Evolutionary conservation across 2,113 vertebrate genomes (phyloP).

Genomic region (Nothobranchius kuhntae): DNA sequence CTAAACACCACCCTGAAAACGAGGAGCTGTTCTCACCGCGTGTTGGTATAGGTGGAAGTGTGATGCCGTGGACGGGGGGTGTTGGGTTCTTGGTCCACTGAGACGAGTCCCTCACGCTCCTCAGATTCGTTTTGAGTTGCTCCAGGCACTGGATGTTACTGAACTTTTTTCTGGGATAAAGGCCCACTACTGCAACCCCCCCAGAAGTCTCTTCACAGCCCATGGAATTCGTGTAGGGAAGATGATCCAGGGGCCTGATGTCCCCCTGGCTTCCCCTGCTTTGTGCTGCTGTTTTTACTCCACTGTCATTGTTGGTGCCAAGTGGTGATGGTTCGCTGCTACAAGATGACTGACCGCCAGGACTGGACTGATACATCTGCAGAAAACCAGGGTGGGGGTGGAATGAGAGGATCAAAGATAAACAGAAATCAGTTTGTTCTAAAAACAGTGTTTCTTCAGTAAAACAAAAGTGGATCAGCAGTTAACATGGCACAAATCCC

Average conservation of each 20-base stretch:
- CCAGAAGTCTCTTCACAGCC: slow-evolving; percentile 73
- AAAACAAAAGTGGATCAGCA: slow-evolving; percentile 38
- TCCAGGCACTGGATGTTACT: slow-evolving; percentile 72
- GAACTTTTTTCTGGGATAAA: slow-evolving; percentile 55
- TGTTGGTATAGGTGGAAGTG: slow-evolving; percentile 86
- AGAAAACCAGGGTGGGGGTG: no score
- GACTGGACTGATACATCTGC: slow-evolving; percentile 97
- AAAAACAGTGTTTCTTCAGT: slow-evolving; percentile 25
- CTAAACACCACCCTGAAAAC: no score
- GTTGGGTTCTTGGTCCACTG: slow-evolving; percentile 81
- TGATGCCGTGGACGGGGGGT: slow-evolving; percentile 80
- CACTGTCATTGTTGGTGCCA: slow-evolving; percentile 93
- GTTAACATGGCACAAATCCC: slow-evolving; percentile 22
- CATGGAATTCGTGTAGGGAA: slow-evolving; percentile 83
- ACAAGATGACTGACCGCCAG: slow-evolving; percentile 97
- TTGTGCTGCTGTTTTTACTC: slow-evolving; percentile 78
- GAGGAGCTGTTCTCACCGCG: slow-evolving; percentile 78
- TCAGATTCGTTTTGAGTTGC: slow-evolving; percentile 90
- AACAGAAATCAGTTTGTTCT: slow-evolving; percentile 18
- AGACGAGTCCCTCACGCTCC: slow-evolving; percentile 89
- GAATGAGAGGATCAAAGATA: no score
- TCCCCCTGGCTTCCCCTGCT: slow-evolving; percentile 85
- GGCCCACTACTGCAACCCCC: slow-evolving; percentile 77
- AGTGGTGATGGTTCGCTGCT: slow-evolving; percentile 94
- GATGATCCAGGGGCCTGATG: slow-evolving; percentile 85